Conservation (phyloP, 2,888 invertebrate species). For the Epinotia ramella region DNA sequence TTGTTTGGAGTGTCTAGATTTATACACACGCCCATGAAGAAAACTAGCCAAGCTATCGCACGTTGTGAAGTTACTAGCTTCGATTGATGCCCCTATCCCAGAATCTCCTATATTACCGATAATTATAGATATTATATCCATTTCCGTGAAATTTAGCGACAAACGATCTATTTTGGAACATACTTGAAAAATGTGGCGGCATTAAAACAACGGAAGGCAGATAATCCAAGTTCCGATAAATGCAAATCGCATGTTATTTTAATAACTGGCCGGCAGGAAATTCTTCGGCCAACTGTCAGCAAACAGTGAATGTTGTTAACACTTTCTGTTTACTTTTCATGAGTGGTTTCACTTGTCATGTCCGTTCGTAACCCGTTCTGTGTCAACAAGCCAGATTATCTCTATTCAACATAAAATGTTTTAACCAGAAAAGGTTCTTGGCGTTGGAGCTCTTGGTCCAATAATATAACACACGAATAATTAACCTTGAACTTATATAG, state of each 20-base stretch:
- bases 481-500: no score
- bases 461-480: not conserved
- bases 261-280: constrained; percentile 41
- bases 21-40: no score
- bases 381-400: constrained; percentile 33
- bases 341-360: constrained; percentile 46
- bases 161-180: no score
- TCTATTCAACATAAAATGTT: constrained; percentile 15
- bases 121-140: no score
- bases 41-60: no score
- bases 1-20: no score
- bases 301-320: constrained; percentile 44
- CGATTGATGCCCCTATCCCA: no score
- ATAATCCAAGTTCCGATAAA: constrained; percentile 30
- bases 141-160: no score
- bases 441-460: no score
- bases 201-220: constrained; percentile 28
- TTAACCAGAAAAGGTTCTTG: not conserved
- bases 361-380: constrained; percentile 37
- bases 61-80: no score
- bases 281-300: constrained; percentile 31
- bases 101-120: no score
- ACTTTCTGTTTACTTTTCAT: constrained; percentile 45
- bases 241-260: constrained; percentile 36
- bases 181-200: constrained; percentile 7